Evolutionary conservation across 2,113 vertebrate species (phyloP).

Genomic region (Perccottus glenii): DNA sequence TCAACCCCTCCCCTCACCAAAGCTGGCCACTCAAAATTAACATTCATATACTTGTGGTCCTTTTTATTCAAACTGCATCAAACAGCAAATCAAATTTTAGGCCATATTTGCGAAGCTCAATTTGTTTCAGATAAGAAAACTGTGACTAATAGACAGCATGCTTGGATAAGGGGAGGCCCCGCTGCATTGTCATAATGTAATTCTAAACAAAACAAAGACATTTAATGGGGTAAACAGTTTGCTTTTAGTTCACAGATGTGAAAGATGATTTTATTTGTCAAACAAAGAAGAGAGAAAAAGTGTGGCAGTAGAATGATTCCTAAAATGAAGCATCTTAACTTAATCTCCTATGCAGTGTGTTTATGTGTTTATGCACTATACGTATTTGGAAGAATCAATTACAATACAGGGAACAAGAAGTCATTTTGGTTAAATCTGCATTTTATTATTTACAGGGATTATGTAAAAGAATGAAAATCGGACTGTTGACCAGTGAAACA

Average conservation of each 20-base stretch:
- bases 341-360: not conserved
- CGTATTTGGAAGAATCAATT: slow-evolving; percentile 5
- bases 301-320: slow-evolving; percentile 18
- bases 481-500: not conserved
- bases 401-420: not conserved
- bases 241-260: slow-evolving; percentile 44
- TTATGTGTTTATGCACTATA: not conserved
- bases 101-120: slow-evolving; percentile 56
- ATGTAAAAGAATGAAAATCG: not conserved
- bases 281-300: slow-evolving; percentile 34
- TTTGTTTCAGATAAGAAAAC: slow-evolving; percentile 65
- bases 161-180: slow-evolving; percentile 11
- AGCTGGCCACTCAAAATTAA: slow-evolving; percentile 66
- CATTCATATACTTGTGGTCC: slow-evolving; percentile 49
- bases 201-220: slow-evolving; percentile 57
- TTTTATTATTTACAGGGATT: too few relatives aligned
- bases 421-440: not conserved
- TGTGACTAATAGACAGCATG: slow-evolving; percentile 50
- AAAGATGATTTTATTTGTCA: slow-evolving; percentile 53
- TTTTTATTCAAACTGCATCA: slow-evolving; percentile 65
- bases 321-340: slow-evolving; percentile 45
- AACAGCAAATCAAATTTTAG: slow-evolving; percentile 60
- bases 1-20: slow-evolving; percentile 52
- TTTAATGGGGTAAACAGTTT: slow-evolving; percentile 46
- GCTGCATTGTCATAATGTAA: slow-evolving; percentile 40